Evolutionary conservation across 2,888 invertebrate species (phyloP), one percentile per base, ranked within the genome.

Genomic region (Nesidiocoris tenuis): DNA sequence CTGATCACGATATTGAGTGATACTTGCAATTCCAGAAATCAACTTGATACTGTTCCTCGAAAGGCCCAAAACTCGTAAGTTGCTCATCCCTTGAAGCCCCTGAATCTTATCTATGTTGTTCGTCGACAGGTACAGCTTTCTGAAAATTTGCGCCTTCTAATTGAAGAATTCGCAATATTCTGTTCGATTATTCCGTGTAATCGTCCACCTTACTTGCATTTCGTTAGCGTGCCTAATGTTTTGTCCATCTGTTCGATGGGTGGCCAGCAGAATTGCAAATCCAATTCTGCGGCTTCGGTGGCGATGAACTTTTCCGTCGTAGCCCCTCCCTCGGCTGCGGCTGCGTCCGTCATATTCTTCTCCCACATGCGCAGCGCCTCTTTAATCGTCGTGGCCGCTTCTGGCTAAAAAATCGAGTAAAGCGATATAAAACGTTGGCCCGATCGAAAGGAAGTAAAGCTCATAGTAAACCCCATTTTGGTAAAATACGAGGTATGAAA

Each of bases 161-260:
- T n/a, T n/a, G n/a, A n/a, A n/a, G n/a, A n/a, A n/a, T n/a, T n/a
- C n/a, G n/a, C n/a, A n/a, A n/a, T n/a, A n/a, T n/a, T n/a, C n/a
- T n/a, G n/a, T n/a, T n/a, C n/a, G n/a, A n/a, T n/a, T n/a, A n/a
- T n/a, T 18, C n/a, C 59, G 18, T 59, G 59, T 18, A 59, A n/a
- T n/a, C n/a, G n/a, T n/a, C 19, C 2, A 61, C 5, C 57, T 74
- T 25, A 75, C 74, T 75, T 66, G 74, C 65, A 65, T 57, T 75
- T 75, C 12, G 25, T 19, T 16, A 75, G 59, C 5, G 65, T 65
- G 2, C 66, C 74, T 19, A 75, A 39, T 0, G 65, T 75, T 23
- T 66, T 75, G 61, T 75, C 74, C 66, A 75, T 65, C 39, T 75
- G 65, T 25, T 75, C 74, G 16, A 75, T 75, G 1, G 74, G 74